Evolutionary conservation across 1,140 invertebrate genomes (phyloP).

Genomic region (Bombus consobrinus): DNA sequence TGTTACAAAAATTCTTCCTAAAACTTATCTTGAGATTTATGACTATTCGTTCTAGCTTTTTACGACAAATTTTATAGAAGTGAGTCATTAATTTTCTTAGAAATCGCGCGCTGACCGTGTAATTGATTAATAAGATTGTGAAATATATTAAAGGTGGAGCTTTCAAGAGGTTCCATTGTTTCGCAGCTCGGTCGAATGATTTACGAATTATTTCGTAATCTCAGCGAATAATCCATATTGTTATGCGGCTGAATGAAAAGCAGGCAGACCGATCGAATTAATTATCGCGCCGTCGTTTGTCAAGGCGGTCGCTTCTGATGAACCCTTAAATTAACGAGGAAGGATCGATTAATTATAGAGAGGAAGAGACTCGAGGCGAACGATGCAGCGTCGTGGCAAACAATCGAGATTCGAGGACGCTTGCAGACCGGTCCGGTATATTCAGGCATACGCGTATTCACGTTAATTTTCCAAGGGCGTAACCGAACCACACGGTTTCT

Average conservation of each 20-base stretch:
- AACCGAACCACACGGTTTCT: slow-evolving; percentile 58
- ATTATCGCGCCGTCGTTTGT: neutral
- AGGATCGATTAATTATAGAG: neutral
- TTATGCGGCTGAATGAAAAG: neutral
- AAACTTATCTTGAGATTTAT: neutral
- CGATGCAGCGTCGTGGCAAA: neutral
- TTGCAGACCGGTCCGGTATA: neutral
- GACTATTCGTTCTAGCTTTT: neutral
- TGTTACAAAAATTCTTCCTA: neutral
- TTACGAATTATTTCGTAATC: neutral
- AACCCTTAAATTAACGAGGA: neutral
- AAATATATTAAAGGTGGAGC: neutral
- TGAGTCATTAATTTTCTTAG: neutral
- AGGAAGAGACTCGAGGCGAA: neutral
- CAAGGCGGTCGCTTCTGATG: neutral
- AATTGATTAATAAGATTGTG: neutral
- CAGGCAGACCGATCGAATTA: neutral
- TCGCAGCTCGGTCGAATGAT: neutral
- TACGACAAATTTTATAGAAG: neutral
- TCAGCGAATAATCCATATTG: neutral
- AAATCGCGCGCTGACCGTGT: neutral
- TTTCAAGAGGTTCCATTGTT: neutral
- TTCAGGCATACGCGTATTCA: slow-evolving; percentile 21
- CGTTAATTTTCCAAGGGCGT: slow-evolving; percentile 70
- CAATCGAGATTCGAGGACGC: slow-evolving; percentile 13